Conservation (phyloP, 2,797 vertebrate genomes). For the Danio aesculapii region DNA sequence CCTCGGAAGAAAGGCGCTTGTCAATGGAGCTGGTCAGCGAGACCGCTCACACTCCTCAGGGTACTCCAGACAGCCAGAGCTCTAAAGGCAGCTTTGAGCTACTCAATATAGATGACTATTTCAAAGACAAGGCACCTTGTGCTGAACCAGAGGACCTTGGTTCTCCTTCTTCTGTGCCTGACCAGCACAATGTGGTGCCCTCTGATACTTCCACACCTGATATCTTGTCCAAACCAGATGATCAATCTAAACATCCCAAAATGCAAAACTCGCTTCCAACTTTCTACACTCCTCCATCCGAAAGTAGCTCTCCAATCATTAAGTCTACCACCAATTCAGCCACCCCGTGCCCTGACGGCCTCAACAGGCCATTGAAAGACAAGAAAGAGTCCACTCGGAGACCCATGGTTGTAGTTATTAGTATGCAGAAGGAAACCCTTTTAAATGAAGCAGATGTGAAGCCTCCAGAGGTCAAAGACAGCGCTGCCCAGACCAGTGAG, state of each 20-base stretch:
- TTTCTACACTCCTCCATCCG: slow-evolving; percentile 87
- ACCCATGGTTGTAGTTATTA: slow-evolving; percentile 83
- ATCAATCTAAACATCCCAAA: slow-evolving; percentile 64
- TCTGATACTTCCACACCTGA: slow-evolving; percentile 26
- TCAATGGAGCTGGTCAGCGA: slow-evolving; percentile 79
- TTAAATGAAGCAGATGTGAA: slow-evolving; percentile 34
- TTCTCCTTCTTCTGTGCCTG: slow-evolving; percentile 53
- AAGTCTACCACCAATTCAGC: slow-evolving; percentile 9
- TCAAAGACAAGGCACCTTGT: slow-evolving; percentile 62
- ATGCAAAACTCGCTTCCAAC: slow-evolving; percentile 81
- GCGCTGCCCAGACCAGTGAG: slow-evolving; percentile 50
- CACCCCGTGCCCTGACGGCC: slow-evolving; percentile 62
- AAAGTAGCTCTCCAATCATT: slow-evolving; percentile 64
- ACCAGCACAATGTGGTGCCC: slow-evolving; percentile 44
- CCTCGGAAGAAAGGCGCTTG: slow-evolving; percentile 86
- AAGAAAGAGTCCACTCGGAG: slow-evolving; percentile 65
- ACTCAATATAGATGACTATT: slow-evolving; percentile 83
- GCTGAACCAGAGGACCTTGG: slow-evolving; percentile 51
- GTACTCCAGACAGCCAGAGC: slow-evolving; percentile 93
- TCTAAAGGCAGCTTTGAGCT: slow-evolving; percentile 94
- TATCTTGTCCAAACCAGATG: slow-evolving; percentile 22
- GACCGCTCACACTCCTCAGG: slow-evolving; percentile 84
- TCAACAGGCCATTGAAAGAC: slow-evolving; percentile 68
- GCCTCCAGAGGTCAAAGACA: slow-evolving; percentile 46
- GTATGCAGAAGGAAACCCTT: slow-evolving; percentile 78